Conservation (phyloP, 2,888 invertebrate genomes). For the Brenthis ino region DNA sequence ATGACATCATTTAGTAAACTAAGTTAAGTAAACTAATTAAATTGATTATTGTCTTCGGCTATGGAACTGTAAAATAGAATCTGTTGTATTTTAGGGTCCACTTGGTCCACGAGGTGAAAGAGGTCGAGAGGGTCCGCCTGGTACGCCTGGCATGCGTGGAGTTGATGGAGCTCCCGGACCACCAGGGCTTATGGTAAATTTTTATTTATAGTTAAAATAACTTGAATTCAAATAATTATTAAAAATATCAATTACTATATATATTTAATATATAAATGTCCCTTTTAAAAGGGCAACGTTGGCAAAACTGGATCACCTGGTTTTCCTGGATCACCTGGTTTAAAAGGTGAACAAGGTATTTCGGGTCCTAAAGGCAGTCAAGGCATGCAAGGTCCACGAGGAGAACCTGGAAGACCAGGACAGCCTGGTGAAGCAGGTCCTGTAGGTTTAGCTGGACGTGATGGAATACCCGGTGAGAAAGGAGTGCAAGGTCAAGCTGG, state of each 20-base stretch:
- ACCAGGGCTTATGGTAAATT: constrained; percentile 87
- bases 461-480: constrained; percentile 91
- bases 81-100: constrained; percentile 83
- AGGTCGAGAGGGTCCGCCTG: constrained; percentile 91
- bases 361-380: constrained; percentile 90
- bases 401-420: constrained; percentile 91
- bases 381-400: constrained; percentile 91
- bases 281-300: constrained; percentile 83
- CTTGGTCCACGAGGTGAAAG: constrained; percentile 91
- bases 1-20: no score
- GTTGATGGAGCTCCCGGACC: constrained; percentile 90
- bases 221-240: background rate
- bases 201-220: background rate
- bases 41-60: background rate
- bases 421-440: constrained; percentile 89
- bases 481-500: constrained; percentile 88
- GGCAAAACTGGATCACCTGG: constrained; percentile 94
- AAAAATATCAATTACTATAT: background rate
- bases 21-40: no score
- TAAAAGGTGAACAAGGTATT: constrained; percentile 90
- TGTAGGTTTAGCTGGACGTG: constrained; percentile 89
- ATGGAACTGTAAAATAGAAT: background rate
- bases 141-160: constrained; percentile 89
- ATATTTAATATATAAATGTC: background rate
- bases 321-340: constrained; percentile 90